Evolutionary conservation across 1,140 invertebrate genomes (phyloP), one percentile per base, ranked within the genome.

Genomic region (Ceratina calcarata): DNA sequence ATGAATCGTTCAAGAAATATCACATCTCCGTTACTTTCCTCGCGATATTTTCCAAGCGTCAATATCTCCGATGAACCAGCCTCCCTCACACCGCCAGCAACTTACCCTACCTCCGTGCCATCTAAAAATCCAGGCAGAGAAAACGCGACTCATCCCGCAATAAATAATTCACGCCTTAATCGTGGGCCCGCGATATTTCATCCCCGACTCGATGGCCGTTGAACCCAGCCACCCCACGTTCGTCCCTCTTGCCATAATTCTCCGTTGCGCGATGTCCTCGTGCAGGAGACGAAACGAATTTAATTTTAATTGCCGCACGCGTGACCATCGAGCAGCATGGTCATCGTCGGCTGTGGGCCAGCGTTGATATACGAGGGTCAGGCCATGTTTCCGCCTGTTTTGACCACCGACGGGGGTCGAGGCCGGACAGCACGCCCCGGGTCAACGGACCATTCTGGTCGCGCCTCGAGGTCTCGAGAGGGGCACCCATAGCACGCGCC

Each of bases 351-450:
- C n/a, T 15, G 53, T 0, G 8, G 62, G 32, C 55, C 82, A 22
- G 27, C 37, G 37, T 45, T 87, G 85, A 87, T 92, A 82, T 92
- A 93, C 87, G 91, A 91, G 92, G 91, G 91, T 92, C 91, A 91
- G 91, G 91, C 89, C 90, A 91, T 93, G 92, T 93, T 91, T 92
- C 92, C 91, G 92, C 92, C 92, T 92, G 92, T 93, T 93, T 93
- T 93, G 92, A 93, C 92, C 92, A 89, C 92, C 89, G 89, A 92
- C 90, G 90, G 85, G 92, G 92, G 91, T 90, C 87, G 83, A 87
- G 89, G 89, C 88, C 83, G 89, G 76, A 89, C 90, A 85, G 90
- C 91, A 92, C 91, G 91, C 91, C 90, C 88, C 87, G 86, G 92
- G 91, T 92, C 90, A 92, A 74, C 87, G 70, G 84, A 80, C 71